phyloP scores from a whole-genome alignment of 2,888 invertebrate genomes.

The Dendrolimus houi region DNA sequence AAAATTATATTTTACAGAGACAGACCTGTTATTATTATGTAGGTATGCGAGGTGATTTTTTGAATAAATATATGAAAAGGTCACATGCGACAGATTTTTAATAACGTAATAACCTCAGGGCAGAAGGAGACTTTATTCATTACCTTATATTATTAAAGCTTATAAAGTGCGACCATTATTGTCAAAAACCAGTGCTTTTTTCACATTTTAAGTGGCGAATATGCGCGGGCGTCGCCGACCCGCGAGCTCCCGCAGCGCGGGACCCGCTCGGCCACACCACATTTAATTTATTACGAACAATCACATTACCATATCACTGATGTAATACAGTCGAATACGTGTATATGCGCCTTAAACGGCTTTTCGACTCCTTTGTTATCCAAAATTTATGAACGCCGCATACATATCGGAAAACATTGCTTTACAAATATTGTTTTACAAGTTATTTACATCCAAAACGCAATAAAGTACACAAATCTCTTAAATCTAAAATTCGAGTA shows the following conservation, averaged over 20 bases:
- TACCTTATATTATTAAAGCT: too few species aligned
- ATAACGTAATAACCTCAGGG: too few species aligned
- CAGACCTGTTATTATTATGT: too few species aligned
- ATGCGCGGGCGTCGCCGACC: slow-evolving; percentile 50
- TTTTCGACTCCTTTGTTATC: slow-evolving; percentile 67
- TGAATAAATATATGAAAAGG: too few species aligned
- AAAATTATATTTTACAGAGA: too few species aligned
- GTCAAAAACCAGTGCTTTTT: slow-evolving; percentile 54
- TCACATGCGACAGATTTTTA: too few species aligned
- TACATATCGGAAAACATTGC: slow-evolving; percentile 54
- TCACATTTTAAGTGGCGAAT: slow-evolving; percentile 43
- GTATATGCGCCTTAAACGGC: slow-evolving; percentile 68
- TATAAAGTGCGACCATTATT: slow-evolving; percentile 38
- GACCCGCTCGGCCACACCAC: slow-evolving; percentile 37
- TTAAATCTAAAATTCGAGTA: too few species aligned
- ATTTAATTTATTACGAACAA: slow-evolving; percentile 70
- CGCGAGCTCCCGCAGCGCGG: slow-evolving; percentile 55
- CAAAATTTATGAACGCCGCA: slow-evolving; percentile 66
- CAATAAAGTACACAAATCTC: neutral
- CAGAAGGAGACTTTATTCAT: too few species aligned
- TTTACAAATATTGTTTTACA: slow-evolving; percentile 47
- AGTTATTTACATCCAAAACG: slow-evolving; percentile 18
- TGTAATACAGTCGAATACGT: slow-evolving; percentile 63
- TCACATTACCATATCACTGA: slow-evolving; percentile 75
- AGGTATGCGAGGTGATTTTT: too few species aligned